Evolutionary conservation across 1,140 invertebrate genomes (phyloP), one percentile per base, ranked within the genome.

Genomic region (Bemisia tabaci): DNA sequence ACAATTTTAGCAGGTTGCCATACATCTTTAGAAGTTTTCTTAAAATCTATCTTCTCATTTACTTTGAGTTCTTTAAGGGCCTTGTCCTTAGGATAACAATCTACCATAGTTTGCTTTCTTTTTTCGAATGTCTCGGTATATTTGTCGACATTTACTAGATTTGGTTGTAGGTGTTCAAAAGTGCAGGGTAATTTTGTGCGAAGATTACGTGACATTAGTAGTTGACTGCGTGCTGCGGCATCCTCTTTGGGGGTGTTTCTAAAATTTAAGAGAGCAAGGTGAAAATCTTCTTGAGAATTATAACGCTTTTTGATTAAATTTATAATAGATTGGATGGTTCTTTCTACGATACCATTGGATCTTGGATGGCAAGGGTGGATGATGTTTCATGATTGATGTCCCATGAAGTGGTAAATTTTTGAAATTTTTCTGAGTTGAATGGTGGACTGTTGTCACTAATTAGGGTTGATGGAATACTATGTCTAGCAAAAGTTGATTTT

Each of bases 401-500:
- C 73, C 76, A 81, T 1, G 75, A 67, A 60, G 70, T 70, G 1
- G 72, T 60, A 73, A 81, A 81, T 2, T 72, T 65, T 65, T 67
- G 68, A 70, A 81, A 81, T 63, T 75, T 71, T 2, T 61, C 26
- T 5, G 72, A 75, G 1, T 62, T 60, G 67, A 76, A 80, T 62
- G 78, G 75, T 1, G 77, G 74, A 2, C 74, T 76, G 68, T 77
- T 76, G 70, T 80, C 78, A 5, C 67, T 71, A 21, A 77, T 68
- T 24, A 77, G 2, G 27, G 71, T 72, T 24, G 70, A 65, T 22
- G 77, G 76, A 59, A 78, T 75, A 1, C 75, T 76, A 64, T 70
- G 71, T 22, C 68, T 68, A 25, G 72, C 65, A 69, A 75, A 75
- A 22, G 70, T 62, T 21, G n/a, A 22, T 66, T 75, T 74, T 0